These are phyloP conservation scores for Tyrophagus putrescentiae DNA, from an alignment of 1,140 invertebrate genomes.

Conservation along the genomic window DNA sequence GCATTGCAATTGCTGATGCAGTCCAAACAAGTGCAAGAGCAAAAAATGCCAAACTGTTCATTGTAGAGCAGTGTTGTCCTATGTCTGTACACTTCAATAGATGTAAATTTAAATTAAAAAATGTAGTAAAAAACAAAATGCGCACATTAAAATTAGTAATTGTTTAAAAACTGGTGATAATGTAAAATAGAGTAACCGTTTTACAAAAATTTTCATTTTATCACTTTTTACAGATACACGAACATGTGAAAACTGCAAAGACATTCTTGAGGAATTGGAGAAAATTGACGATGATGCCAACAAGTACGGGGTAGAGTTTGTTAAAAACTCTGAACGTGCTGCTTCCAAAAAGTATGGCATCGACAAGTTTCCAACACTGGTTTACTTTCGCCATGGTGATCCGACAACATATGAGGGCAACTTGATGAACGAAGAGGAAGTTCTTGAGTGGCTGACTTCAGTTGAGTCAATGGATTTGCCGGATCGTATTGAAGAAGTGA, in stretches of 20 bases:
- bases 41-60: too few relatives aligned
- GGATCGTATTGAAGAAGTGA: conserved; percentile 89
- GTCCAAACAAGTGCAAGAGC: too few relatives aligned
- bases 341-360: conserved; percentile 86
- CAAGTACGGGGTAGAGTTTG: conserved; percentile 79
- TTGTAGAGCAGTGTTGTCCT: too few relatives aligned
- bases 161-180: background rate
- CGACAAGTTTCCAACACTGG: conserved; percentile 78
- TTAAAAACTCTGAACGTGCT: conserved; percentile 88
- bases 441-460: conserved; percentile 79
- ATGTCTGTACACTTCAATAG: too few relatives aligned
- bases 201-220: conserved; percentile 19
- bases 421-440: conserved; percentile 76
- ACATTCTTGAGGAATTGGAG: conserved; percentile 73
- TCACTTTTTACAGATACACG: conserved; percentile 34
- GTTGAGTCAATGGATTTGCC: conserved; percentile 83
- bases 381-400: conserved; percentile 76
- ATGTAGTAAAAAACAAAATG: too few relatives aligned
- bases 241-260: conserved; percentile 65
- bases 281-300: conserved; percentile 89
- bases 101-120: background rate
- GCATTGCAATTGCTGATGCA: too few relatives aligned
- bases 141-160: background rate
- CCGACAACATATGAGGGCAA: conserved; percentile 40
- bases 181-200: conserved; percentile 26